Conservation (phyloP, 2,797 vertebrate genomes). For the Tarsius wallacei region DNA sequence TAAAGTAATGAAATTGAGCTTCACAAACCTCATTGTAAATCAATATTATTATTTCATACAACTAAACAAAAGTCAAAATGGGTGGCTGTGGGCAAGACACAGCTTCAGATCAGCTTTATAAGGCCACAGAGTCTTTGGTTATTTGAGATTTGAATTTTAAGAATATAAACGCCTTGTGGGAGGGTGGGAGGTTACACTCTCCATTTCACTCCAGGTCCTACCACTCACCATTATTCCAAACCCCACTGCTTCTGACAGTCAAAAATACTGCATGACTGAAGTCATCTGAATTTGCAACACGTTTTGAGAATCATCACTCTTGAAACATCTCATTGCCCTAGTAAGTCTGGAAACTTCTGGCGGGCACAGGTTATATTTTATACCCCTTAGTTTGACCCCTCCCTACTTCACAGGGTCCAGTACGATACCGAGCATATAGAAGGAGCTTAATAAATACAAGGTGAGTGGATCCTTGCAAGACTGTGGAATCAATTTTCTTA, state of each 20-base stretch:
- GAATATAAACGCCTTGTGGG: not conserved
- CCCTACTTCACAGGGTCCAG: not conserved
- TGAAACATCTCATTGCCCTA: not conserved
- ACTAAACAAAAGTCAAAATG: conserved; percentile 34
- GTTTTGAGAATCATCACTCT: not conserved
- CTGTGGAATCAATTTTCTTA: not conserved
- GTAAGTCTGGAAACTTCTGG: not conserved
- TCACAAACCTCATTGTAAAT: conserved; percentile 25
- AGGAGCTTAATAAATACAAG: conserved; percentile 26
- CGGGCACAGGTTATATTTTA: not conserved
- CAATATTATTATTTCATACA: not conserved
- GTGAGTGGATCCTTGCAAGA: not conserved
- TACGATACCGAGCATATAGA: not conserved
- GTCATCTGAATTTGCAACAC: not conserved
- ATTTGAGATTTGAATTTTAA: not conserved
- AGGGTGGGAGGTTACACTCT: not conserved
- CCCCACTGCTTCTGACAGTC: not conserved
- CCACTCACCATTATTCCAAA: not conserved
- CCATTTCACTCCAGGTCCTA: not conserved
- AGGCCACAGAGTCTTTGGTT: not conserved
- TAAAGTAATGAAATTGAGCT: conserved; percentile 55
- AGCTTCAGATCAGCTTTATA: not conserved
- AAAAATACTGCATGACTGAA: conserved; percentile 15
- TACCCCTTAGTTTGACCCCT: not conserved
- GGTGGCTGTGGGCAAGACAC: not conserved